Conservation (phyloP, 1,140 invertebrate species). For the Monochamus saltuarius region DNA sequence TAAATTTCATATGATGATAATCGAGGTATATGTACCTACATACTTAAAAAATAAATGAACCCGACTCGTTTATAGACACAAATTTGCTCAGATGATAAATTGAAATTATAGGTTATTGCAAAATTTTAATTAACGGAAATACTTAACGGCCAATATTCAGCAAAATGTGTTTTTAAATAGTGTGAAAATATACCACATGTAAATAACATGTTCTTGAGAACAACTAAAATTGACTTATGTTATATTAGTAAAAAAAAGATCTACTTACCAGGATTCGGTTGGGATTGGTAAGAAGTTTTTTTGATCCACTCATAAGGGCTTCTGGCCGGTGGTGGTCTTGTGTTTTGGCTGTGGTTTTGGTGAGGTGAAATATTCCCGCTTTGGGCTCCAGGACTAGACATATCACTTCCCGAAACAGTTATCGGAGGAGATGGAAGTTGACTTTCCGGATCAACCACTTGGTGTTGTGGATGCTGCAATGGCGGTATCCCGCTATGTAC, state of each 20-base stretch:
- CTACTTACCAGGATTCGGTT: constrained; percentile 76
- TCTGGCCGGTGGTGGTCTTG: constrained; percentile 64
- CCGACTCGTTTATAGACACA: too few species aligned
- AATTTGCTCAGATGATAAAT: too few species aligned
- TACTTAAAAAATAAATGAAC: too few species aligned
- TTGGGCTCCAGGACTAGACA: constrained; percentile 64
- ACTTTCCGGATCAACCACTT: constrained; percentile 31
- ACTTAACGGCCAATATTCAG: too few species aligned
- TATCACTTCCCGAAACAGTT: constrained; percentile 65
- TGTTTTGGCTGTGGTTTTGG: constrained; percentile 37
- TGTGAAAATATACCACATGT: too few species aligned
- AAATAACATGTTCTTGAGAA: too few species aligned
- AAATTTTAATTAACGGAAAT: too few species aligned
- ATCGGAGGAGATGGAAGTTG: constrained; percentile 61
- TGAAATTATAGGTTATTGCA: too few species aligned
- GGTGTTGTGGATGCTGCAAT: constrained; percentile 27
- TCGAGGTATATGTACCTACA: too few species aligned
- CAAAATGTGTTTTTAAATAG: too few species aligned
- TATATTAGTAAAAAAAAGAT: not conserved
- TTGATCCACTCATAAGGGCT: constrained; percentile 90
- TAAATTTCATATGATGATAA: too few species aligned
- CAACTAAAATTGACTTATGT: too few species aligned
- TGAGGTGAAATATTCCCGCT: constrained; percentile 55
- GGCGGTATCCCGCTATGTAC: constrained; percentile 39
- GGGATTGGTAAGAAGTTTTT: constrained; percentile 78